Conservation (phyloP, 2,113 vertebrate genomes). For the Thymallus thymallus region DNA sequence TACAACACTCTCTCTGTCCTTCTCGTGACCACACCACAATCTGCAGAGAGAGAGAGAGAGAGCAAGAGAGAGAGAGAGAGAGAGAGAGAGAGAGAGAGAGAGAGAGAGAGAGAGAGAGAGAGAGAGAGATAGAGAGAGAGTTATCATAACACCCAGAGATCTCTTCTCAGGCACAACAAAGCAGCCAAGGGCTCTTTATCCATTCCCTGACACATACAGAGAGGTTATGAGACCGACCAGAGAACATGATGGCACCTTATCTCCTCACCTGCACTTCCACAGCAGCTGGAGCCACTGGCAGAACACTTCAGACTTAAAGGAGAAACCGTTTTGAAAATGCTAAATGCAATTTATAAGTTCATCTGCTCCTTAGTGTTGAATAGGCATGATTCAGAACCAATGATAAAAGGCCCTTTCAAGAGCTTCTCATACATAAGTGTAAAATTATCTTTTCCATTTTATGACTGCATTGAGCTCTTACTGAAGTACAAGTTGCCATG, state of each 20-base stretch:
- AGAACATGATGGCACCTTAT: slow-evolving; percentile 44
- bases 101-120: slow-evolving; percentile 17
- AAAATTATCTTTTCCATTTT: too few relatives aligned
- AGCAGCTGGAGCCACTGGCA: slow-evolving; percentile 52
- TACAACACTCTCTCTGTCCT: slow-evolving; percentile 73
- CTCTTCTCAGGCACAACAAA: slow-evolving; percentile 64
- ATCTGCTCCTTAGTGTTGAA: not conserved
- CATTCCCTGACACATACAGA: slow-evolving; percentile 53
- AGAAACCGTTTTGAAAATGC: not conserved
- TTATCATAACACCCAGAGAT: slow-evolving; percentile 58
- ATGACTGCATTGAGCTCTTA: too few relatives aligned
- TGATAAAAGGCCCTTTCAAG: not conserved
- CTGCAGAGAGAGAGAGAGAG: slow-evolving; percentile 46
- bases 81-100: slow-evolving; percentile 2
- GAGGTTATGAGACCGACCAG: slow-evolving; percentile 53
- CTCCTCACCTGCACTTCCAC: slow-evolving; percentile 49
- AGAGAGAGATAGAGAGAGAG: not conserved
- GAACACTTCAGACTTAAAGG: slow-evolving; percentile 15
- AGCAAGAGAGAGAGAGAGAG: too few relatives aligned
- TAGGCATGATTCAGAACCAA: not conserved
- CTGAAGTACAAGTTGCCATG: too few relatives aligned
- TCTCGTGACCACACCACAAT: slow-evolving; percentile 52
- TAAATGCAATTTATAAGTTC: not conserved
- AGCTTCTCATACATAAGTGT: not conserved
- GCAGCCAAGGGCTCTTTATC: slow-evolving; percentile 41